Conservation (phyloP, 2,888 invertebrate genomes). For the Periphyllus acericola region DNA sequence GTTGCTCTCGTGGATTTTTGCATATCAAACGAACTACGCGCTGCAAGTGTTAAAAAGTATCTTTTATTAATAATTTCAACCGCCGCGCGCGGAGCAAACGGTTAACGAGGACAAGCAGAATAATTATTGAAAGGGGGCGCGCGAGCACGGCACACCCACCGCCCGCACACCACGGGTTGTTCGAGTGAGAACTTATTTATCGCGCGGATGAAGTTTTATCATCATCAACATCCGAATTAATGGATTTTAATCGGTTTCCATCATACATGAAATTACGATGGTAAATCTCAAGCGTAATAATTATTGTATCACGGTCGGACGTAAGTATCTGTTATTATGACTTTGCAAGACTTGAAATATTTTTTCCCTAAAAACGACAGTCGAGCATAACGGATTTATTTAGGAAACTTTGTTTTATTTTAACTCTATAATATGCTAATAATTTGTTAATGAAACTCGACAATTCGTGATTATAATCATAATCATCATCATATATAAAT, state of each 20-base stretch:
- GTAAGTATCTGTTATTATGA: neutral
- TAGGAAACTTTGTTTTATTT: too few species aligned
- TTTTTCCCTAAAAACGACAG: too few species aligned
- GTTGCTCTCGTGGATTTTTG: constrained; percentile 22
- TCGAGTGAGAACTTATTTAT: neutral
- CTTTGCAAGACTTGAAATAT: too few species aligned
- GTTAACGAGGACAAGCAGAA: constrained; percentile 20
- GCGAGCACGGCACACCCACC: neutral
- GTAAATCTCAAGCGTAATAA: neutral
- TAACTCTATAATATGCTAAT: too few species aligned
- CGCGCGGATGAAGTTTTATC: neutral
- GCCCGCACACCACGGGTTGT: neutral
- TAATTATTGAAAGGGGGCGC: neutral
- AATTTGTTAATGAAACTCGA: too few species aligned
- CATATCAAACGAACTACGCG: constrained; percentile 12
- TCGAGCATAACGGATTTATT: too few species aligned
- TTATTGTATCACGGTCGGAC: neutral
- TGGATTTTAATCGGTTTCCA: constrained; percentile 12
- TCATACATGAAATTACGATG: neutral
- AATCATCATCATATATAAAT: too few species aligned
- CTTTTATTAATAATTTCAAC: constrained; percentile 33
- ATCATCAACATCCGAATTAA: constrained; percentile 5
- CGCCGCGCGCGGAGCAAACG: neutral
- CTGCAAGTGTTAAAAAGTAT: constrained; percentile 5
- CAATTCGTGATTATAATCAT: too few species aligned